Percentiles rank a stretch among this genome's conserved stretches.
Conservation (phyloP, 2,113 vertebrate genomes). For the Scatophagus argus region DNA sequence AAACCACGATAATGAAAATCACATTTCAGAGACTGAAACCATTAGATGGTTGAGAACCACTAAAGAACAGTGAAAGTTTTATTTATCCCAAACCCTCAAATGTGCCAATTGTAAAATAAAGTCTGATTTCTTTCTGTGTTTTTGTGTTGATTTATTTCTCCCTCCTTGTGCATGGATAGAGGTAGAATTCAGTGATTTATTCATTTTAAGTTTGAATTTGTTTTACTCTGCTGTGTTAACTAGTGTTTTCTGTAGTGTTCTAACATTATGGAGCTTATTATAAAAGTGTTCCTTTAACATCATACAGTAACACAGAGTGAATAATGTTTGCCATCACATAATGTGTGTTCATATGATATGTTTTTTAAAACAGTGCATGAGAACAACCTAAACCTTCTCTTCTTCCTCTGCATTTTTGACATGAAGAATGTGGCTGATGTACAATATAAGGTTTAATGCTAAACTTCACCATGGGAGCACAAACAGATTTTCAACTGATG, state of each 20-base stretch:
- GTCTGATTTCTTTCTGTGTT: slow-evolving; percentile 22
- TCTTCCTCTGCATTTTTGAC: not conserved
- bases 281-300: not conserved
- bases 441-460: no score
- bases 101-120: slow-evolving; percentile 41
- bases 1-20: no score
- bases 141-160: slow-evolving; percentile 35
- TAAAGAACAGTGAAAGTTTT: slow-evolving; percentile 10
- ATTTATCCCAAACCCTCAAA: not conserved
- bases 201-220: not conserved
- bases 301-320: not conserved
- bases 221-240: slow-evolving; percentile 5
- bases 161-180: slow-evolving; percentile 51
- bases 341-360: no score
- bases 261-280: not conserved
- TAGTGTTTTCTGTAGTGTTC: slow-evolving; percentile 2
- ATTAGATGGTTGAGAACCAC: slow-evolving; percentile 52
- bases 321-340: not conserved
- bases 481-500: not conserved
- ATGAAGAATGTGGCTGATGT: not conserved
- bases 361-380: no score
- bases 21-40: not conserved
- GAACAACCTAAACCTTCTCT: no score
- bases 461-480: not conserved
- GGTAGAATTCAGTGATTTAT: slow-evolving; percentile 1